Conservation (phyloP, 1,140 invertebrate genomes). For the Macrocentrus cingulum region DNA sequence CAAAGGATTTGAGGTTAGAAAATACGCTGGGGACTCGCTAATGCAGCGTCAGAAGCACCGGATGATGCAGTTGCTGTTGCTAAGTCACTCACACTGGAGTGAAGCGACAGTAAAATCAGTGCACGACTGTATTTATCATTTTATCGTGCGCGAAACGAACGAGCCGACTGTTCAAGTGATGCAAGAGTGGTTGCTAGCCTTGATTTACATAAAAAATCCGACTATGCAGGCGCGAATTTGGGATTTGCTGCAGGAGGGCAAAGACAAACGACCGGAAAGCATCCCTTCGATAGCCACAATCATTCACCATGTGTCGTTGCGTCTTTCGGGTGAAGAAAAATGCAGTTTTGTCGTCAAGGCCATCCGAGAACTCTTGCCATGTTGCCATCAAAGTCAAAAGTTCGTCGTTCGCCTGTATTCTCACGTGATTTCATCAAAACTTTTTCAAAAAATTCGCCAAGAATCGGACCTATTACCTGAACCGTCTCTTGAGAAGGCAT, state of each 20-base stretch:
- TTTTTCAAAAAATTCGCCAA: slow-evolving; percentile 57
- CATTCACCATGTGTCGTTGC: slow-evolving; percentile 33
- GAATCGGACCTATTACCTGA: slow-evolving; percentile 49
- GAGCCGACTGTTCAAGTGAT: slow-evolving; percentile 68
- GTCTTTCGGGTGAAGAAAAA: not conserved
- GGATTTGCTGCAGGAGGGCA: slow-evolving; percentile 41
- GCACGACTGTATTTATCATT: slow-evolving; percentile 48
- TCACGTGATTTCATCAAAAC: slow-evolving; percentile 41
- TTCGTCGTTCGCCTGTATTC: slow-evolving; percentile 17
- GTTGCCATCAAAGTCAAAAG: slow-evolving; percentile 25
- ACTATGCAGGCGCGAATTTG: slow-evolving; percentile 37
- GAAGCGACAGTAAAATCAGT: slow-evolving; percentile 37
- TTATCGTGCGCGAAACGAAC: slow-evolving; percentile 61
- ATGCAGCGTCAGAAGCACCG: slow-evolving; percentile 59
- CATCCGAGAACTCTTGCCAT: slow-evolving; percentile 7
- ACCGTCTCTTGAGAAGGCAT: slow-evolving; percentile 47
- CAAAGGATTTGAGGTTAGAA: slow-evolving; percentile 39
- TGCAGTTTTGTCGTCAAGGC: not conserved
- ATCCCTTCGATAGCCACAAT: slow-evolving; percentile 26
- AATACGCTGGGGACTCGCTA: slow-evolving; percentile 61
- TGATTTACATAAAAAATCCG: slow-evolving; percentile 42
- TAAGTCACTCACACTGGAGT: slow-evolving; percentile 47
- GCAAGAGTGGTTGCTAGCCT: slow-evolving; percentile 65
- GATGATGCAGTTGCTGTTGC: slow-evolving; percentile 58
- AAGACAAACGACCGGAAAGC: slow-evolving; percentile 14